A percentile compares a stretch with the other conserved stretches of the same genome.
phyloP scores from a whole-genome alignment of 2,888 invertebrate genomes.

The Trissolcus brochymenae region DNA sequence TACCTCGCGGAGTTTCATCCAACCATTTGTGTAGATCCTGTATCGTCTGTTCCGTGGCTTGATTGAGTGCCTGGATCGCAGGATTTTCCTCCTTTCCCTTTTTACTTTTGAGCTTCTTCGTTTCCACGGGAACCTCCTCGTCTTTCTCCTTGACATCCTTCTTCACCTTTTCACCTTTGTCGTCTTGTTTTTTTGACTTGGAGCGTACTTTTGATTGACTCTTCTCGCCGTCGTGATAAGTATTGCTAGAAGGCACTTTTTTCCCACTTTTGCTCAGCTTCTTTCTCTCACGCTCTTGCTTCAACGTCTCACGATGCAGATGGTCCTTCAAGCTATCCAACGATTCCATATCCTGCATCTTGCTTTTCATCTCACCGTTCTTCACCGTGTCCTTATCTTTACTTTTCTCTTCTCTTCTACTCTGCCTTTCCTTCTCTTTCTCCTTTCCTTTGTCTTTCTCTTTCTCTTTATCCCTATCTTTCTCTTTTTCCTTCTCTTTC shows the following conservation, averaged over 20 bases:
- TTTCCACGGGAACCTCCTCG: constrained; percentile 57
- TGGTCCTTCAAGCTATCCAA: constrained; percentile 74
- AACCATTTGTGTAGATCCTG: constrained; percentile 91
- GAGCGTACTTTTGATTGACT: constrained; percentile 66
- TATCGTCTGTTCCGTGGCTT: constrained; percentile 84
- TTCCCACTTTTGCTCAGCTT: constrained; percentile 67
- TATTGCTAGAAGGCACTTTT: constrained; percentile 76
- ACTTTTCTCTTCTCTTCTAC: constrained; percentile 67
- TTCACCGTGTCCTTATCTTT: constrained; percentile 77
- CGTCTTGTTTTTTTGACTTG: constrained; percentile 65
- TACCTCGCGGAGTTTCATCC: constrained; percentile 87
- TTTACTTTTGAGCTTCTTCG: constrained; percentile 69
- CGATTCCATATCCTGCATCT: constrained; percentile 75
- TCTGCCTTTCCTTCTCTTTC: constrained; percentile 72
- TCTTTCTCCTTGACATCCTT: constrained; percentile 52
- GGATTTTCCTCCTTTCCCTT: constrained; percentile 74
- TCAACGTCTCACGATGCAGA: constrained; percentile 70
- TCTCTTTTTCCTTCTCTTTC: constrained; percentile 54
- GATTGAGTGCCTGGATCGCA: constrained; percentile 82
- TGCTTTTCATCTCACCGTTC: constrained; percentile 79
- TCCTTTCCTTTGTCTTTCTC: constrained; percentile 69
- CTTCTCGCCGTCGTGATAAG: constrained; percentile 69
- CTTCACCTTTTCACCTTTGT: constrained; percentile 60
- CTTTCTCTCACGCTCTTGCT: constrained; percentile 70
- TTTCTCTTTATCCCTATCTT: constrained; percentile 70